Evolutionary conservation across 2,797 vertebrate genomes (phyloP).

Genomic region (Sebastes cheni): DNA sequence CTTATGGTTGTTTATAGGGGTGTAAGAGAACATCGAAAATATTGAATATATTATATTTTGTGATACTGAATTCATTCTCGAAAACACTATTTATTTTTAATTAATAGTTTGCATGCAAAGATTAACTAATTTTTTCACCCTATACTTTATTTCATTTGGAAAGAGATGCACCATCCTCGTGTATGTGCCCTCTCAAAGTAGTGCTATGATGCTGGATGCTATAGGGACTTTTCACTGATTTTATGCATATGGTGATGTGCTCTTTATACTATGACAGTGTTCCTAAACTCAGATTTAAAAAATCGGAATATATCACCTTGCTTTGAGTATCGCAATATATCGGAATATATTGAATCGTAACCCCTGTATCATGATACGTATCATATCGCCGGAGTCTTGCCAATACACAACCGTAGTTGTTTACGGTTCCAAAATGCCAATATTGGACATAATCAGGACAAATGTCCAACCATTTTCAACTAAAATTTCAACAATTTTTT

Average conservation of each 20-base stretch:
- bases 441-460: neutral
- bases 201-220: neutral
- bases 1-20: neutral
- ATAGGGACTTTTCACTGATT: neutral
- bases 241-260: neutral
- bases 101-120: neutral
- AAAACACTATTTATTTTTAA: neutral
- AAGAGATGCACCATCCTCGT: neutral
- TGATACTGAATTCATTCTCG: neutral
- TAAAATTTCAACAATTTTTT: constrained; percentile 21
- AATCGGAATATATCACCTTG: no score
- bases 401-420: neutral
- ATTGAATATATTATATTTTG: neutral
- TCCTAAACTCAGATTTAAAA: neutral
- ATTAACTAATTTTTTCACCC: neutral
- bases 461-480: constrained; percentile 27
- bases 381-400: neutral
- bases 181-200: neutral
- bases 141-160: neutral
- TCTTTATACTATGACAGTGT: neutral
- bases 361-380: neutral
- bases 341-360: neutral
- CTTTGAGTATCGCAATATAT: neutral
- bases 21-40: neutral
- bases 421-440: constrained; percentile 1